Evolutionary conservation across 2,888 invertebrate species (phyloP), one percentile per base, ranked within the genome.

Genomic region (Metacarcinus magister): DNA sequence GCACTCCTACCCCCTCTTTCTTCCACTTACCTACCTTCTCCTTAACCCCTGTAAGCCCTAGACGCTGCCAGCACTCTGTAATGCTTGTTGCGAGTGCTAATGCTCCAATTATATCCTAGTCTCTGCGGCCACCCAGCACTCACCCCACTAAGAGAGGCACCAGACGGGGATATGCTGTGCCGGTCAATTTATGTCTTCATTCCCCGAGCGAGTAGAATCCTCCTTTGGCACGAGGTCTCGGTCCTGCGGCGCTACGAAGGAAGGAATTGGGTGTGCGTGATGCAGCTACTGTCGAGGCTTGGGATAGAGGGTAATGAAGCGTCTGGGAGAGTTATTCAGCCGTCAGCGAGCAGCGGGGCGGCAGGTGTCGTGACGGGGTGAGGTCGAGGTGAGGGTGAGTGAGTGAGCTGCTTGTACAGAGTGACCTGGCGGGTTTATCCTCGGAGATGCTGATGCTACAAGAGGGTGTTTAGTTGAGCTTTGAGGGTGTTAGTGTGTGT

Each of bases 291-390:
- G 82, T 82, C 82, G 28, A n/a, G 82, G 28, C 32, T 13, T 8
- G 82, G 82, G 32, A 82, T 82, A 32, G 82, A 82, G 82, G 82
- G 82, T 82, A 82, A 82, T 82, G 82, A 82, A 82, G 82, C 82
- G 82, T 82, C 82, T 32, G 10, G 32, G 32, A 13, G 82, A 82
- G 82, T 82, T 82, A 82, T 82, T 82, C 82, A 32, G 82, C 82
- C 82, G 7, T 82, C 82, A 82, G 32, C 23, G 23, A 67, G 82
- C 32, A 82, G 10, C 32, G 82, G 82, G 32, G 82, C 32, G 82
- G 82, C 32, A 82, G 82, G 82, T 82, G 82, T 32, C 32, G 82
- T 28, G 82, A 32, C 32, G 82, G 28, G 82, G 67, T 19, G 67
- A n/a, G 23, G 67, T n/a, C n/a, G 67, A n/a, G 32, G 10, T 32